Percentiles rank a stretch among this genome's conserved stretches.
These are phyloP conservation scores for Distichodus sexfasciatus DNA, from an alignment of 2,797 vertebrate species.

Conservation along the genomic window DNA sequence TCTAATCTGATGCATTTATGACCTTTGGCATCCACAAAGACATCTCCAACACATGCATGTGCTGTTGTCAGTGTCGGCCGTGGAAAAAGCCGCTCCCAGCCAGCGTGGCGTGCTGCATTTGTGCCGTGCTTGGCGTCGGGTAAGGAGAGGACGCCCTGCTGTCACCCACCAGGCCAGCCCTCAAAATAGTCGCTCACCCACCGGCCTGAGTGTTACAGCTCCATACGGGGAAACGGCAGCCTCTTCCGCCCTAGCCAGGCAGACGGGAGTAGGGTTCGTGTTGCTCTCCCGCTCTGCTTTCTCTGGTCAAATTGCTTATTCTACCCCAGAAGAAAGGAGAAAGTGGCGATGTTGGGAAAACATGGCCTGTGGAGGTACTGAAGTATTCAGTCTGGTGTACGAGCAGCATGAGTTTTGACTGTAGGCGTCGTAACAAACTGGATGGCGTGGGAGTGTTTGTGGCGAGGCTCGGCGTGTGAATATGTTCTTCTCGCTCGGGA, in stretches of 20 bases:
- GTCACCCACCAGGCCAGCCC: constrained; percentile 64
- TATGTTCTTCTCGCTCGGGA: neutral
- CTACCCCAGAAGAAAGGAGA: constrained; percentile 1
- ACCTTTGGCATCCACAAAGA: too few species aligned
- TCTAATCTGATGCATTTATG: too few species aligned
- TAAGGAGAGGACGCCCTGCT: constrained; percentile 47
- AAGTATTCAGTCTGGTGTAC: neutral
- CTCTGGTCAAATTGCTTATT: constrained; percentile 32
- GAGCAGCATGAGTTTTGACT: constrained; percentile 5
- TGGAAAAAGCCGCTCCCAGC: neutral
- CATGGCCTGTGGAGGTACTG: neutral
- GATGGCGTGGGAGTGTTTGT: neutral
- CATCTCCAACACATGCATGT: neutral
- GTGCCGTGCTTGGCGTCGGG: constrained; percentile 39
- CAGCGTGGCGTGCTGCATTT: constrained; percentile 27
- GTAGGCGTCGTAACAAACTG: neutral
- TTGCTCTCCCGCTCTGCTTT: neutral
- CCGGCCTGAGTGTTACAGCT: constrained; percentile 61
- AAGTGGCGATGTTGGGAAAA: neutral
- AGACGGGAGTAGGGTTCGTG: constrained; percentile 4
- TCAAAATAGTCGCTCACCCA: constrained; percentile 72
- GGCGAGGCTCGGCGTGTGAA: neutral
- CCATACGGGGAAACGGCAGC: constrained; percentile 61
- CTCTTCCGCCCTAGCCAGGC: constrained; percentile 58
- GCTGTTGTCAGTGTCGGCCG: constrained; percentile 1